phyloP scores from a whole-genome alignment of 2,113 vertebrate species.

The Nestor notabilis region DNA sequence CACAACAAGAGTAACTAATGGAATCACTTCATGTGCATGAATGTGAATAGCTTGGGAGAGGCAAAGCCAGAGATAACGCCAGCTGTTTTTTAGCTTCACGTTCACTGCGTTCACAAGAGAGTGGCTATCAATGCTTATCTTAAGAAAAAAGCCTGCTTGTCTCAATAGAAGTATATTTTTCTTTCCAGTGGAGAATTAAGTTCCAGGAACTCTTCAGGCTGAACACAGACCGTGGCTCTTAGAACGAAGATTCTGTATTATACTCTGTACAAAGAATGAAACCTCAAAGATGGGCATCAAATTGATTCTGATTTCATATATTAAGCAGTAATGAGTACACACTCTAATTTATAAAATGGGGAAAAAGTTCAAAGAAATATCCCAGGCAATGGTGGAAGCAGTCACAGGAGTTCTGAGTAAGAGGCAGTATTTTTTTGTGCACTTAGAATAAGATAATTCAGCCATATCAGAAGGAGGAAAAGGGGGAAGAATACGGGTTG shows the following conservation, averaged over 20 bases:
- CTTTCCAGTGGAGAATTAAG: neutral
- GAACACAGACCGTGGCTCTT: neutral
- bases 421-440: neutral
- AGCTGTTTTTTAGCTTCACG: neutral
- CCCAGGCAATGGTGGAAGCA: neutral
- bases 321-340: neutral
- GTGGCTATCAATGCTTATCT: neutral
- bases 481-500: neutral
- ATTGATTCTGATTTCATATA: neutral
- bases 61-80: neutral
- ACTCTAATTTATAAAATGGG: neutral
- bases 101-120: neutral
- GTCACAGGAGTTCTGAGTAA: neutral
- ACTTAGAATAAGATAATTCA: neutral
- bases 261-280: neutral
- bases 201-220: neutral
- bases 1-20: neutral
- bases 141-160: neutral
- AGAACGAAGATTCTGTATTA: neutral
- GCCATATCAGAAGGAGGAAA: neutral
- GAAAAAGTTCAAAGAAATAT: neutral
- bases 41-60: neutral
- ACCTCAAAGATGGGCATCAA: neutral
- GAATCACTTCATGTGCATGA: neutral
- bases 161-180: neutral